These are phyloP conservation scores for Zaprionus ghesquierei DNA, from an alignment of 1,140 invertebrate species.

Conservation along the genomic window DNA sequence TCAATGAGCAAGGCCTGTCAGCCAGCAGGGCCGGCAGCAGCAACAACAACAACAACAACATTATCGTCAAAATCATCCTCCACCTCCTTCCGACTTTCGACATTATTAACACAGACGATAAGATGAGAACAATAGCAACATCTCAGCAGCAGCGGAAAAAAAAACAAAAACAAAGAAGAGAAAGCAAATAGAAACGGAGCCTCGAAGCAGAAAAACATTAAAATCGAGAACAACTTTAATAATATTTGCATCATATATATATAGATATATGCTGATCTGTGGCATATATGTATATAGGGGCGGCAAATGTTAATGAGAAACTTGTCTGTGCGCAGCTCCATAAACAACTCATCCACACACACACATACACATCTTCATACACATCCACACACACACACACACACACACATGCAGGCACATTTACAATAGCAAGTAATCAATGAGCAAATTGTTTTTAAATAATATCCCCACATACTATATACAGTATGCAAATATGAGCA, in stretches of 20 bases:
- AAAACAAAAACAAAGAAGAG: slow-evolving; percentile 15
- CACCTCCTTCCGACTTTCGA: slow-evolving; percentile 8
- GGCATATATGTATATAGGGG: slow-evolving; percentile 56
- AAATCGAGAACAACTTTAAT: slow-evolving; percentile 58
- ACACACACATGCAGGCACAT: slow-evolving; percentile 30
- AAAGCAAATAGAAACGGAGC: slow-evolving; percentile 12
- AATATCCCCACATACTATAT: slow-evolving; percentile 29
- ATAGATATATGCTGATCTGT: slow-evolving; percentile 42
- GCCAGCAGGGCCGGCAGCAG: slow-evolving; percentile 47
- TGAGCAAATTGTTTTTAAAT: slow-evolving; percentile 48
- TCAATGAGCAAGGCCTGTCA: slow-evolving; percentile 71
- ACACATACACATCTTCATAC: too few relatives aligned
- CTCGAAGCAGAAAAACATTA: slow-evolving; percentile 23
- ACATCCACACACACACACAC: slow-evolving; percentile 30
- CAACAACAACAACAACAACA: slow-evolving; percentile 41
- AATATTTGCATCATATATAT: slow-evolving; percentile 59
- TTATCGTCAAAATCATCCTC: slow-evolving; percentile 23
- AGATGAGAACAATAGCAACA: slow-evolving; percentile 24
- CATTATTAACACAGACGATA: slow-evolving; percentile 27
- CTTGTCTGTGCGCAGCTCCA: slow-evolving; percentile 75
- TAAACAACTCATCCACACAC: slow-evolving; percentile 18
- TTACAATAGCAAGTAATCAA: slow-evolving; percentile 58
- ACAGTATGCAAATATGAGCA: slow-evolving; percentile 48
- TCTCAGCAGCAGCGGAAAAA: slow-evolving; percentile 33
- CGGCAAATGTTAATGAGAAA: slow-evolving; percentile 77